Conservation (phyloP, 2,888 invertebrate genomes). For the Hypselothyrea guttata region DNA sequence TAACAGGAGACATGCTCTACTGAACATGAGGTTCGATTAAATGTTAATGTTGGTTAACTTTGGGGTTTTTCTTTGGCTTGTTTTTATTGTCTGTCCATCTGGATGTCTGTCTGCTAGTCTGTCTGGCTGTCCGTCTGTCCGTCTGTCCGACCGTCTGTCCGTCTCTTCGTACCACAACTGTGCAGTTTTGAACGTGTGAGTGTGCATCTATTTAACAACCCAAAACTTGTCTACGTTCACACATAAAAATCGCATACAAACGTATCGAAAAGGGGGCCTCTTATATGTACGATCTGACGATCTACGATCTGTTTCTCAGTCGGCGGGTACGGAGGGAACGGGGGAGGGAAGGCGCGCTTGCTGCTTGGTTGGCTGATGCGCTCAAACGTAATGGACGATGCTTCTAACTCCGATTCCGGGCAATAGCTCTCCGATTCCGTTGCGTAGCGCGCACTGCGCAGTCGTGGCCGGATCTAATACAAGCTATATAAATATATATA, state of each 20-base stretch:
- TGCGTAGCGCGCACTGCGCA: slow-evolving; percentile 40
- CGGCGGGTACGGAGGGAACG: not conserved
- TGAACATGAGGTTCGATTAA: slow-evolving; percentile 82
- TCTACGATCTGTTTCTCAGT: no score
- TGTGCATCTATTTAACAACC: slow-evolving; percentile 77
- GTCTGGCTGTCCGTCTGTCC: slow-evolving; percentile 1
- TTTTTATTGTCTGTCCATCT: slow-evolving; percentile 37
- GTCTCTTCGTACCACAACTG: slow-evolving; percentile 26
- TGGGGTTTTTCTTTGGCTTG: slow-evolving; percentile 73
- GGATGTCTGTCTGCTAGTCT: not conserved
- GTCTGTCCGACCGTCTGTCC: slow-evolving; percentile 11
- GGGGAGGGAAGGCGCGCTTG: slow-evolving; percentile 41
- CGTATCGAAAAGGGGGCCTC: slow-evolving; percentile 3
- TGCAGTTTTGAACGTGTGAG: slow-evolving; percentile 48
- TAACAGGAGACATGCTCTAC: slow-evolving; percentile 81
- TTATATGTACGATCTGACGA: no score
- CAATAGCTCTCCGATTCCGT: slow-evolving; percentile 9
- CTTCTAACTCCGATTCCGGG: slow-evolving; percentile 40
- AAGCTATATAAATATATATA: no score
- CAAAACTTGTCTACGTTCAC: slow-evolving; percentile 78
- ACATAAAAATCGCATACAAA: slow-evolving; percentile 73
- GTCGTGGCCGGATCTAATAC: slow-evolving; percentile 13
- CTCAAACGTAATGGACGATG: slow-evolving; percentile 71
- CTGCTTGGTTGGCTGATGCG: slow-evolving; percentile 72
- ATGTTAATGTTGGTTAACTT: slow-evolving; percentile 82